phyloP scores from a whole-genome alignment of 2,888 invertebrate species.

The Galerucella pusilla region DNA sequence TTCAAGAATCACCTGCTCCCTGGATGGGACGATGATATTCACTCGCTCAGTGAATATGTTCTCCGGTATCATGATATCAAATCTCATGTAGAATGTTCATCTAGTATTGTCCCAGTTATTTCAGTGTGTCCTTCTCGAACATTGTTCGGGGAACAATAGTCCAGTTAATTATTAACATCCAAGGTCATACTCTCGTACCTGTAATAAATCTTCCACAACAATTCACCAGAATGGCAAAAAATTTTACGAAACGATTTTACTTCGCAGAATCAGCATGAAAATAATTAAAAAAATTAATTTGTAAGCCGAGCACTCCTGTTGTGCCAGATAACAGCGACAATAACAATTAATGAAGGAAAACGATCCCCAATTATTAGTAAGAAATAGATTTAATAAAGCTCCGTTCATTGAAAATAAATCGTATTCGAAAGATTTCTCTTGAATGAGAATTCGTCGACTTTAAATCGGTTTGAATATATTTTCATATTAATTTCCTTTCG shows the following conservation, averaged over 20 bases:
- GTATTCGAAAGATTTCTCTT: background rate
- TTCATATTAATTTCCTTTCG: background rate
- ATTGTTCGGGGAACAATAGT: no score
- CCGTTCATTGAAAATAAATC: constrained; percentile 6
- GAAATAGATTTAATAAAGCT: constrained; percentile 39
- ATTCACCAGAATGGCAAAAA: background rate
- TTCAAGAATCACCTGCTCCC: no score
- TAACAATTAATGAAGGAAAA: constrained; percentile 38
- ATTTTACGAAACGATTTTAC: no score
- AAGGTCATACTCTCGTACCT: background rate
- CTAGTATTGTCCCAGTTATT: no score
- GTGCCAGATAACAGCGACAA: constrained; percentile 25
- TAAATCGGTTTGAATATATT: constrained; percentile 3
- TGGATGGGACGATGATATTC: no score
- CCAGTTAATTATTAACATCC: background rate
- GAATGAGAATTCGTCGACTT: background rate
- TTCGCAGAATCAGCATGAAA: constrained; percentile 36
- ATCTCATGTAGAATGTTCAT: no score
- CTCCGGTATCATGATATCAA: no score
- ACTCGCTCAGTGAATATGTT: no score
- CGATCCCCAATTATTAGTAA: constrained; percentile 36
- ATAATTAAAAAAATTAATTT: constrained; percentile 44
- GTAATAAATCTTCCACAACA: constrained; percentile 5
- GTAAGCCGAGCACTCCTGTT: constrained; percentile 40
- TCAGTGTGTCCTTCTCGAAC: no score